Evolutionary conservation across 2,797 vertebrate species (phyloP).

Genomic region (Halcyon chelicuti): DNA sequence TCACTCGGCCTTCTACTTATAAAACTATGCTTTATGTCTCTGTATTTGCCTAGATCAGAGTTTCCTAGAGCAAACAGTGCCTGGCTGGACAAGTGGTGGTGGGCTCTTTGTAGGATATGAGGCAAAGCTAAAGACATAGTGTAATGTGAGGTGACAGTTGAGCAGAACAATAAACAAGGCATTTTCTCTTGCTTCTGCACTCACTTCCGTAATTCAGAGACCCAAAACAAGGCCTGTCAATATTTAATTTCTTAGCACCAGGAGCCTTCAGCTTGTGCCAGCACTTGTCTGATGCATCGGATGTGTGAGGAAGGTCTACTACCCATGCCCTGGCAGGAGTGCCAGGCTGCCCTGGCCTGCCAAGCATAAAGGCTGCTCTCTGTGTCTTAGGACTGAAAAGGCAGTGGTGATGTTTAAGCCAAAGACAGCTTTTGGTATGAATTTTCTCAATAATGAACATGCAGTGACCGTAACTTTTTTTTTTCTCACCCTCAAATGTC

Average conservation of each 20-base stretch:
- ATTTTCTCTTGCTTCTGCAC: neutral
- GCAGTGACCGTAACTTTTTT: neutral
- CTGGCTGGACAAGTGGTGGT: neutral
- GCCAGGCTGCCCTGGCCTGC: neutral
- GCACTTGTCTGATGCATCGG: too few relatives aligned
- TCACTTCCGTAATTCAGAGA: accelerated
- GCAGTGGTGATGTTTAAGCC: neutral
- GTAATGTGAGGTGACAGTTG: too few relatives aligned
- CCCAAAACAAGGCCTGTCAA: neutral
- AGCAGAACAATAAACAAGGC: neutral
- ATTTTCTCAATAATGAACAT: neutral
- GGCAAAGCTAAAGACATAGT: neutral
- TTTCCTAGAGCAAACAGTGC: neutral
- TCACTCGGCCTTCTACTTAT: neutral
- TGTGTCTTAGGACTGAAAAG: neutral
- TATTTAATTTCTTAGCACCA: neutral
- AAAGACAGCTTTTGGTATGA: neutral
- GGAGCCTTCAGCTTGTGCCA: neutral
- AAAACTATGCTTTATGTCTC: neutral
- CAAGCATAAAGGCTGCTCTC: neutral
- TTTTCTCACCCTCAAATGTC: neutral
- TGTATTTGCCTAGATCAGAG: neutral
- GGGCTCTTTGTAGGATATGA: neutral
- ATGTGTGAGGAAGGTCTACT: neutral
- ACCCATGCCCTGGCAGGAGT: neutral